Evolutionary conservation across 2,113 vertebrate genomes (phyloP).

Genomic region (Cnemophilus loriae): DNA sequence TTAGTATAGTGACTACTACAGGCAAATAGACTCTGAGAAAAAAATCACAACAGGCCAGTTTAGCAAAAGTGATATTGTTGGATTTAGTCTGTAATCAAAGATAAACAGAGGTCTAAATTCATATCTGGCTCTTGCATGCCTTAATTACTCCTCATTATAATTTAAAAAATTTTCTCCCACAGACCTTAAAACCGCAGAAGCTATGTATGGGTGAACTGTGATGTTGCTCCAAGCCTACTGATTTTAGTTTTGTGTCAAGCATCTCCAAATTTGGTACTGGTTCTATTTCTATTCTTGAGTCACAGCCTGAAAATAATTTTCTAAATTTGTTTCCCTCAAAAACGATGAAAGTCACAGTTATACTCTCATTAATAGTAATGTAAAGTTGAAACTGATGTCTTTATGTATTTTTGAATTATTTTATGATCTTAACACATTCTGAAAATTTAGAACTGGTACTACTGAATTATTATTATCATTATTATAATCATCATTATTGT

Average conservation of each 20-base stretch:
- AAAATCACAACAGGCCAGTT: not conserved
- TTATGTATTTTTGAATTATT: not conserved
- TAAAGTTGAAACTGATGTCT: not conserved
- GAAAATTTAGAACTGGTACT: not conserved
- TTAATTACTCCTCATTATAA: not conserved
- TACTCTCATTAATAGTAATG: not conserved
- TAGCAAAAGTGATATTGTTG: not conserved
- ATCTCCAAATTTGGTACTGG: not conserved
- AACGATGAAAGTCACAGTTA: not conserved
- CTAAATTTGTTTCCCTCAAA: not conserved
- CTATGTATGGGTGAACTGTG: not conserved
- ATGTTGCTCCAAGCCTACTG: not conserved
- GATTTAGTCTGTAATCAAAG: not conserved
- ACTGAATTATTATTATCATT: not conserved
- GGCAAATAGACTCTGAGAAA: not conserved
- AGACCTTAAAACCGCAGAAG: not conserved
- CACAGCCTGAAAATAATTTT: not conserved
- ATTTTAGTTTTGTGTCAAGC: not conserved
- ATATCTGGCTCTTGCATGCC: not conserved
- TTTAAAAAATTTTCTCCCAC: not conserved
- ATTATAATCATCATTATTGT: accelerated
- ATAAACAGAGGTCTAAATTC: not conserved
- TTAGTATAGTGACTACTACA: not conserved
- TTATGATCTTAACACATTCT: not conserved
- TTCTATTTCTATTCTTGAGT: not conserved